Conservation (phyloP, 2,113 vertebrate genomes). For the Calonectris borealis region DNA sequence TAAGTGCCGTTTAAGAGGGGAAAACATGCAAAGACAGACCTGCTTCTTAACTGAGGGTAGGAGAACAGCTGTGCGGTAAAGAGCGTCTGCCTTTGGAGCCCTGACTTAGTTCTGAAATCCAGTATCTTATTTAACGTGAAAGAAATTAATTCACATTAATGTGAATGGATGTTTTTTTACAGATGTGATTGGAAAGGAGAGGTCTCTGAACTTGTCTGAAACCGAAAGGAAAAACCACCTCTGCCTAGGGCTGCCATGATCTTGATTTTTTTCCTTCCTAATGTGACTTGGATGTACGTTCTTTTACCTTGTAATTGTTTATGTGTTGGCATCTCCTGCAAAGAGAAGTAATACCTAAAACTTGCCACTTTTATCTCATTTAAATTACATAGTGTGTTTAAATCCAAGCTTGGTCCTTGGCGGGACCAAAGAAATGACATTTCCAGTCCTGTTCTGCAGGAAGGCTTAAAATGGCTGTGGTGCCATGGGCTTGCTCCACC, state of each 20-base stretch:
- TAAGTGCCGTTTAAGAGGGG: background rate
- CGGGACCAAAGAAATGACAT: rapidly evolving
- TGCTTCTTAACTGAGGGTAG: background rate
- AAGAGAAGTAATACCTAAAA: background rate
- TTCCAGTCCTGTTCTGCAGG: background rate
- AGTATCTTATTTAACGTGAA: background rate
- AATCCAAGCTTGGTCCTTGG: background rate
- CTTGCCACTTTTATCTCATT: background rate
- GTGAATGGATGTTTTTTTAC: background rate
- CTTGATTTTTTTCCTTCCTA: background rate
- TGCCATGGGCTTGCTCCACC: background rate
- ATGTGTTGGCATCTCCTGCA: background rate
- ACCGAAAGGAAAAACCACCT: background rate
- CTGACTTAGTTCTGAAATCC: background rate
- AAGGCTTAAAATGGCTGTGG: background rate
- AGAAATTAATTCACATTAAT: background rate
- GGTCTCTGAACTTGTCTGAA: background rate
- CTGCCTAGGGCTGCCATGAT: background rate
- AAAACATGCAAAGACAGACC: background rate
- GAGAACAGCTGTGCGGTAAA: background rate
- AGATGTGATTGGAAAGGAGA: background rate
- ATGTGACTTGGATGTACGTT: background rate
- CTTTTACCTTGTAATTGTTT: background rate
- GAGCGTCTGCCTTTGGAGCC: background rate
- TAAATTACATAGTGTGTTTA: background rate